phyloP scores from a whole-genome alignment of 2,113 vertebrate species.

The Ciconia maguari region DNA sequence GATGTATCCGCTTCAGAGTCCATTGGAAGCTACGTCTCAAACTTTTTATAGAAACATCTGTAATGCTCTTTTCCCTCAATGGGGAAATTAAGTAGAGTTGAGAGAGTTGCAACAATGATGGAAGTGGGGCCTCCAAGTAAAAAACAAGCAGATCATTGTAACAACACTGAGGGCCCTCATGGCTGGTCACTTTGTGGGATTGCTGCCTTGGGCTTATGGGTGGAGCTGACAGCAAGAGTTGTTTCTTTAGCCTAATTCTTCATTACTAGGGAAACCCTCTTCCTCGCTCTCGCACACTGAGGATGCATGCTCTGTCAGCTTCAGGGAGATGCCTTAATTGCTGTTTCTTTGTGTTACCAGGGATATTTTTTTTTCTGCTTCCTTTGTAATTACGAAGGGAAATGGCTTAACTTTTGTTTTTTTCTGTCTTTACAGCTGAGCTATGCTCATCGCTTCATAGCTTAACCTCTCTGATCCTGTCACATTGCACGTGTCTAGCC shows the following conservation, averaged over 20 bases:
- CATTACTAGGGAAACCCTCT: background rate
- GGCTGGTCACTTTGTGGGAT: background rate
- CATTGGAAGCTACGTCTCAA: background rate
- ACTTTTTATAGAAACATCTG: background rate
- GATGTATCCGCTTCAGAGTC: background rate
- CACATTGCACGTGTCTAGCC: background rate
- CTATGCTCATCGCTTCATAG: background rate
- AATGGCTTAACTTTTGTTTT: background rate
- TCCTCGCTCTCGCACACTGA: fast-evolving
- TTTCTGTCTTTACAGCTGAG: background rate
- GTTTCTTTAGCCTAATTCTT: background rate
- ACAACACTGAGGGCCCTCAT: background rate
- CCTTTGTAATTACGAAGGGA: background rate
- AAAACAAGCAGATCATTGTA: background rate
- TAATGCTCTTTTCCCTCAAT: background rate
- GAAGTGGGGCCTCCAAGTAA: background rate
- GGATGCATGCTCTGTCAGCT: background rate
- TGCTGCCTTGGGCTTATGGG: background rate
- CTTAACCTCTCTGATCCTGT: background rate
- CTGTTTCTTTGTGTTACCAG: background rate
- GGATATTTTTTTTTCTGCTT: background rate
- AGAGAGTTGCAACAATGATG: background rate
- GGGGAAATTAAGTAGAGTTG: background rate
- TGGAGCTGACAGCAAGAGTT: background rate
- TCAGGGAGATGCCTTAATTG: background rate